phyloP scores from a whole-genome alignment of 2,113 vertebrate species.

The Mustelus asterias region DNA sequence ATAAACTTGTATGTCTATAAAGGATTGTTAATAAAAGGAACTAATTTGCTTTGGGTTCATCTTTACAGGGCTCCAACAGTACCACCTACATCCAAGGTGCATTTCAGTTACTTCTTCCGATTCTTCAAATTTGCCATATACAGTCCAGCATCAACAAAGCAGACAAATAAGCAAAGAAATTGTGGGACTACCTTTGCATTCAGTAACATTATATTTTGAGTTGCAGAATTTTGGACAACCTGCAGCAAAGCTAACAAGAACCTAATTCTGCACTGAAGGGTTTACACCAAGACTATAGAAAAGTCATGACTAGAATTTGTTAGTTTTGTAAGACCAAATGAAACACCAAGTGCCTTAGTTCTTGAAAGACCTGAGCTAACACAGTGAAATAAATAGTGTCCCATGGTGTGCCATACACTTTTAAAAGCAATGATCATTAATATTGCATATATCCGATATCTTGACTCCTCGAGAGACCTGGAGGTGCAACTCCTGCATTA shows the following conservation, averaged over 20 bases:
- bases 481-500: background rate
- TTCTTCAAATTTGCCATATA: conserved; percentile 84
- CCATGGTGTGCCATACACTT: background rate
- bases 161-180: background rate
- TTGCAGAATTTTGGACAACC: background rate
- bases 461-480: background rate
- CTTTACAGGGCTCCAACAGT: conserved; percentile 79
- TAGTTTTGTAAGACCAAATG: background rate
- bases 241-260: background rate
- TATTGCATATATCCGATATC: background rate
- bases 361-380: background rate
- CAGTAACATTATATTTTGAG: background rate
- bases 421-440: background rate
- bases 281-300: background rate
- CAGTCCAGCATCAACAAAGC: conserved; percentile 55
- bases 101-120: conserved; percentile 83
- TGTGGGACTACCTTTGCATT: background rate
- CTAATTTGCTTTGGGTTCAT: conserved; percentile 35
- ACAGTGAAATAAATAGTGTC: background rate
- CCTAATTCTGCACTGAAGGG: background rate
- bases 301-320: conserved; percentile 2
- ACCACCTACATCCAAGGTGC: conserved; percentile 83
- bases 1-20: background rate
- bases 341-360: background rate
- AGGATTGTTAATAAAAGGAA: conserved; percentile 15